Evolutionary conservation across 2,797 vertebrate genomes (phyloP).

Genomic region (Spea hammondii): DNA sequence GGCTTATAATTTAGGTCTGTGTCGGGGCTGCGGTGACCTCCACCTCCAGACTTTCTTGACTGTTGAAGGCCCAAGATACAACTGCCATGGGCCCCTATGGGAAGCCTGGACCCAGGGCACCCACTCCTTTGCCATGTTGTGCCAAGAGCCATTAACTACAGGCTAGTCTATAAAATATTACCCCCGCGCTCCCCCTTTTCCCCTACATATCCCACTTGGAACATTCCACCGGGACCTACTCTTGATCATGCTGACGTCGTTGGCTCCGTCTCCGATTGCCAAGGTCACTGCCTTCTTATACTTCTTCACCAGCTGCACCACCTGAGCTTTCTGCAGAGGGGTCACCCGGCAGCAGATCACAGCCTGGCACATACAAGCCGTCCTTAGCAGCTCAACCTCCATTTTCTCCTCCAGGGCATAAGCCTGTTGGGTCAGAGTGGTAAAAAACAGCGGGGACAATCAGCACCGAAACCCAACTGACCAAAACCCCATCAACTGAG

Average conservation of each 20-base stretch:
- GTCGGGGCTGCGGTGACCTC: too few species aligned
- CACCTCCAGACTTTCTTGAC: too few species aligned
- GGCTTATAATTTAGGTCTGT: too few species aligned
- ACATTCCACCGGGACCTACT: conserved; percentile 64
- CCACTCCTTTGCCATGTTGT: too few species aligned
- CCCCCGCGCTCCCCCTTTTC: not conserved
- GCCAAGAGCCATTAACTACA: too few species aligned
- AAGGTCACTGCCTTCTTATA: conserved; percentile 87
- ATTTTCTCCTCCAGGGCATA: conserved; percentile 76
- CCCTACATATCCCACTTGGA: not conserved
- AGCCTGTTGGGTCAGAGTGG: conserved; percentile 68
- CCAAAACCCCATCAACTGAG: too few species aligned
- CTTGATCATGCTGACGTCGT: conserved; percentile 96
- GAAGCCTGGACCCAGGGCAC: too few species aligned
- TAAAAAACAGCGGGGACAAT: too few species aligned
- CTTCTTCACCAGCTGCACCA: conserved; percentile 90
- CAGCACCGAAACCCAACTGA: too few species aligned
- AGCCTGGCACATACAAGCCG: conserved; percentile 85
- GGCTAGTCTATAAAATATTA: too few species aligned
- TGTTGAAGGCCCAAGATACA: too few species aligned
- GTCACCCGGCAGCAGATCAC: conserved; percentile 94
- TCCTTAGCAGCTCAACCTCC: conserved; percentile 81
- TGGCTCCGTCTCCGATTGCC: conserved; percentile 90
- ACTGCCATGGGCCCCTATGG: too few species aligned
- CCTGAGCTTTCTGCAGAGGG: conserved; percentile 91